Percentiles rank a stretch among this genome's conserved stretches.
phyloP scores from a whole-genome alignment of 2,888 invertebrate genomes.

The Aporophyla nigra region DNA sequence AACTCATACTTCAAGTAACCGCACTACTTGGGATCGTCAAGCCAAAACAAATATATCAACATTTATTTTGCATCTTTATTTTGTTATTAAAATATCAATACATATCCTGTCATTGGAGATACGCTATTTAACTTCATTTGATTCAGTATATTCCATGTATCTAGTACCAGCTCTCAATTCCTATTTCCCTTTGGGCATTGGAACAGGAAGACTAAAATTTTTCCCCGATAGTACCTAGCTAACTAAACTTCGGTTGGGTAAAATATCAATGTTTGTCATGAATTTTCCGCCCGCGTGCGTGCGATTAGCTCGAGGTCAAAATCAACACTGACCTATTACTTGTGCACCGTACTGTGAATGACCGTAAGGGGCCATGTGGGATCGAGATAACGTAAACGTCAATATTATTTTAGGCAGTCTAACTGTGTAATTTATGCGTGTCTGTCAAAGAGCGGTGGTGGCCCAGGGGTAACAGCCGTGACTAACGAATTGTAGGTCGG shows the following conservation, averaged over 20 bases:
- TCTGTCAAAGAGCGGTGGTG: too few species aligned
- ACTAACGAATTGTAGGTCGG: too few species aligned
- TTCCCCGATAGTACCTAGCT: too few species aligned
- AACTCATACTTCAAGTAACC: neutral
- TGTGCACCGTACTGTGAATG: neutral
- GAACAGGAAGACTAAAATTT: neutral
- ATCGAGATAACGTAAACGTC: neutral
- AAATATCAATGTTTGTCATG: neutral
- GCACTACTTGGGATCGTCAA: neutral
- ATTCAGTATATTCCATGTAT: neutral
- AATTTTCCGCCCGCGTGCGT: neutral
- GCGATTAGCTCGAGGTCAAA: too few species aligned
- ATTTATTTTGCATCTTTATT: neutral
- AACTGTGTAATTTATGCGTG: neutral
- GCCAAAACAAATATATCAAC: neutral
- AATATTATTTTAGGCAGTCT: neutral
- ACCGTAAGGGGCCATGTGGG: too few species aligned
- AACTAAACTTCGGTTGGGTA: neutral
- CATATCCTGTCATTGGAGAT: neutral
- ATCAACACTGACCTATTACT: slow-evolving; percentile 11
- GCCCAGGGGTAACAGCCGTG: too few species aligned
- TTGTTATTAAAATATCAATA: neutral
- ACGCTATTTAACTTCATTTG: neutral
- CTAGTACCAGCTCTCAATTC: neutral
- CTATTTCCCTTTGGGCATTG: neutral